These are phyloP conservation scores for Brachynemurus nebulosus DNA, from an alignment of 2,888 invertebrate genomes.

Conservation along the genomic window DNA sequence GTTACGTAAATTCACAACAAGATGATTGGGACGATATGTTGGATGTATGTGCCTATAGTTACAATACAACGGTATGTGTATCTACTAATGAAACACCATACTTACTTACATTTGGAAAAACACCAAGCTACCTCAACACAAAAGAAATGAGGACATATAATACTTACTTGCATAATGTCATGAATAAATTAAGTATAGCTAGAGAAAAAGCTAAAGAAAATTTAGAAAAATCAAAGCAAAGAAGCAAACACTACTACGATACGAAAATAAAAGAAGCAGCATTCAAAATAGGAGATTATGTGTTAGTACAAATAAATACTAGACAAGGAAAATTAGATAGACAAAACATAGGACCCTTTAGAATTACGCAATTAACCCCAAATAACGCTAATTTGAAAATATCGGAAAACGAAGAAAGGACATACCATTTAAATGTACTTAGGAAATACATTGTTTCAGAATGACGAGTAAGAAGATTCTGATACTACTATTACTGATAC, in stretches of 20 bases:
- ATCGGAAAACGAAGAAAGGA: neutral
- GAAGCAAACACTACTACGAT: neutral
- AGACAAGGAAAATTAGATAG: neutral
- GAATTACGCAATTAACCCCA: neutral
- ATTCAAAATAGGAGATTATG: neutral
- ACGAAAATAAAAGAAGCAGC: neutral
- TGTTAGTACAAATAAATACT: neutral
- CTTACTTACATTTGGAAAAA: neutral
- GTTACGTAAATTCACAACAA: neutral
- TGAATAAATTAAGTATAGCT: no score
- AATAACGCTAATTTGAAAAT: neutral
- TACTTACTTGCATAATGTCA: no score
- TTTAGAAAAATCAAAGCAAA: no score
- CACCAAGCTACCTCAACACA: neutral
- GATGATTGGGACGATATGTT: neutral
- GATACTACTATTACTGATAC: neutral
- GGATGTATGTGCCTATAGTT: neutral
- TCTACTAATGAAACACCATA: neutral
- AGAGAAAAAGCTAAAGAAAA: no score
- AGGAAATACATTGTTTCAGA: neutral
- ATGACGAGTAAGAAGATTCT: neutral
- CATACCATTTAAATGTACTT: neutral
- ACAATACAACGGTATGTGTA: neutral
- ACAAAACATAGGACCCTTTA: neutral
- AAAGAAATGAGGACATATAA: neutral